Evolutionary conservation across 2,113 vertebrate genomes (phyloP).

Genomic region (Rhineura floridana): DNA sequence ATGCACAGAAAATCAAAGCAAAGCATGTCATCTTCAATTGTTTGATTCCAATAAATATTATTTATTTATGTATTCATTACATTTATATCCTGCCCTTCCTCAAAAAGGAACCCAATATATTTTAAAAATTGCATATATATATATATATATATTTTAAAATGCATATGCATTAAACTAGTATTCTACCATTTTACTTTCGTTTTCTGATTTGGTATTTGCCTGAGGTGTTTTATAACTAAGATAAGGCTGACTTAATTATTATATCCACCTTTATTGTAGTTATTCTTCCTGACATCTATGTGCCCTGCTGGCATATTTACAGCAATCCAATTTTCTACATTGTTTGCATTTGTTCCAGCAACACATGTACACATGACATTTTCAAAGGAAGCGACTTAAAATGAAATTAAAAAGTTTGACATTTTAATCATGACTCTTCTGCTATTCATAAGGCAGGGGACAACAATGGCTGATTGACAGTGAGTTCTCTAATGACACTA

Average conservation of each 20-base stretch:
- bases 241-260: constrained; percentile 59
- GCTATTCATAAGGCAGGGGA: constrained; percentile 5
- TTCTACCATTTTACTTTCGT: constrained; percentile 8
- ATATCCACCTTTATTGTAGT: constrained; percentile 43
- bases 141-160: not conserved
- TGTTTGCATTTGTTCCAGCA: constrained; percentile 45
- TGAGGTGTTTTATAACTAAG: constrained; percentile 23
- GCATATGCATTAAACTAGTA: not conserved
- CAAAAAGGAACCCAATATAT: too few relatives aligned
- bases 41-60: not conserved
- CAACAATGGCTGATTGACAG: constrained; percentile 59
- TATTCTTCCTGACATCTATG: constrained; percentile 23
- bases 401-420: constrained; percentile 29
- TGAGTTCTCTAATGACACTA: constrained; percentile 34
- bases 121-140: too few relatives aligned
- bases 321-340: constrained; percentile 36
- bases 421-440: constrained; percentile 32
- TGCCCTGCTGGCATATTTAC: constrained; percentile 21
- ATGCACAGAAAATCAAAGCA: not conserved
- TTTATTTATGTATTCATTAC: too few relatives aligned
- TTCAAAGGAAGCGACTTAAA: constrained; percentile 41
- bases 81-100: not conserved
- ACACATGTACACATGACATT: constrained; percentile 4
- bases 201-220: constrained; percentile 50
- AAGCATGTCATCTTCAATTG: not conserved